Base-by-base conservation (phyloP, 2,888 invertebrate species). In the Neoaliturus tenellus region DNA sequence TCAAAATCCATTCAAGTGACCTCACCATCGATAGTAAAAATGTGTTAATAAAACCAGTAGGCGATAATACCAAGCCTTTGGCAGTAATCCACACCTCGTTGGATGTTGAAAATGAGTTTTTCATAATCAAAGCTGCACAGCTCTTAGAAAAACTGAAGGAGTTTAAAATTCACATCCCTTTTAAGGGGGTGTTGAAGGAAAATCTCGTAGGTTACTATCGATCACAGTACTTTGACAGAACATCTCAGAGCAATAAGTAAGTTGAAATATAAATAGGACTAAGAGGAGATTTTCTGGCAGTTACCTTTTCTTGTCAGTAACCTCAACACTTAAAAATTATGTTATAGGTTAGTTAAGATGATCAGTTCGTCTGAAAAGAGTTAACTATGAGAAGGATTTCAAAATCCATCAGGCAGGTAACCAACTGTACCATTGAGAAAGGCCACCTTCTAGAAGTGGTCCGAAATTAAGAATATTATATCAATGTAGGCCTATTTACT, bases 151-250 rank as follows among this genome's bases (percentile, higher is more conserved):
- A 90, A 35, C 91, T 90, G 0, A 89, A 92, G 73, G 90, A 91
- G n/a, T 94, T 93, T 87, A 91, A 92, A 20, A 88, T 94, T 31
- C 91, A 90, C 0, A 91, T 96, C 80, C 92, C 93, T 0, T 95
- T 95, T 88, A 89, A 89, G 17, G 95, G 94, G 0, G 91, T 91
- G 23, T 88, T 96, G 75, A 92, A 92, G 86, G 92, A 92, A 10
- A 93, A 93, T 0, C 90, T 96, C 85, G 93, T 94, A 83, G 96
- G 96, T 0, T 95, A 93, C 83, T 96, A 96, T 88, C 92, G 93
- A 55, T 95, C 95, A 88, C 93, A 92, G 80, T 96, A 95, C 89
- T 89, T 91, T 0, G 93, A 94, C 87, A 91, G 91, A 83, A 89
- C 90, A 20, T 90, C 91, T 14, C 87, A 88, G 69, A 39, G 81